Conservation (phyloP, 2,797 vertebrate species). For the Hephaestus fuliginosus region DNA sequence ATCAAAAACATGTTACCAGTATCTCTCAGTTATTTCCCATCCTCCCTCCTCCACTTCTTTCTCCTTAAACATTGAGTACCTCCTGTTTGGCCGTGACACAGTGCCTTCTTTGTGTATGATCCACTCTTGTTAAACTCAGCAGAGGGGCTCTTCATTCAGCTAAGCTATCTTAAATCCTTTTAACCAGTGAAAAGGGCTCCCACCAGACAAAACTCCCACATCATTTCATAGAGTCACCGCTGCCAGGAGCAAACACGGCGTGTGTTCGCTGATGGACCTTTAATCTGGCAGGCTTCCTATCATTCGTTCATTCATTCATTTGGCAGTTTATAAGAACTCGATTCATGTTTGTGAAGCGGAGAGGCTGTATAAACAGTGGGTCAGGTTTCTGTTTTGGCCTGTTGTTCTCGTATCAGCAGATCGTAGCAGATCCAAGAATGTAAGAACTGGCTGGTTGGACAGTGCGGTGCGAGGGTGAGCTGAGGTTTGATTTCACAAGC, state of each 20-base stretch:
- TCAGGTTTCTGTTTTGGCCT: conserved; percentile 44
- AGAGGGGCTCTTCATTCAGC: conserved; percentile 64
- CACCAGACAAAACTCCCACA: conserved; percentile 48
- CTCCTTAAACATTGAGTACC: conserved; percentile 30
- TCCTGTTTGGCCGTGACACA: conserved; percentile 60
- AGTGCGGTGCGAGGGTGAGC: conserved; percentile 21
- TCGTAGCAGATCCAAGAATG: conserved; percentile 12
- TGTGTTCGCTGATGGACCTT: conserved; percentile 14
- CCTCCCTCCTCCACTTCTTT: conserved; percentile 26
- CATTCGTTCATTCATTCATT: conserved; percentile 21
- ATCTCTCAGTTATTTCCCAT: conserved; percentile 42
- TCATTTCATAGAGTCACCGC: conserved; percentile 34
- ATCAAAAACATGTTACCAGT: conserved; percentile 36
- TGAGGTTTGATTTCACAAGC: conserved; percentile 52
- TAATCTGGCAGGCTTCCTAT: conserved; percentile 24
- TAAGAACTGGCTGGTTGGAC: conserved; percentile 24
- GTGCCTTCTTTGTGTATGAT: conserved; percentile 73
- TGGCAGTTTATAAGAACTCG: conserved; percentile 22
- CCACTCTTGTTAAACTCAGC: conserved; percentile 69
- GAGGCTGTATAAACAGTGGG: conserved; percentile 33
- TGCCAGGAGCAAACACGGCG: conserved; percentile 22
- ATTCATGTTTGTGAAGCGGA: conserved; percentile 37
- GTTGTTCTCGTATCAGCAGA: conserved; percentile 32
- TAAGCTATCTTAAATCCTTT: conserved; percentile 65
- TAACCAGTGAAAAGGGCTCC: conserved; percentile 40